Evolutionary conservation across 1,140 invertebrate species (phyloP).

Genomic region (Parapsyche elsis): DNA sequence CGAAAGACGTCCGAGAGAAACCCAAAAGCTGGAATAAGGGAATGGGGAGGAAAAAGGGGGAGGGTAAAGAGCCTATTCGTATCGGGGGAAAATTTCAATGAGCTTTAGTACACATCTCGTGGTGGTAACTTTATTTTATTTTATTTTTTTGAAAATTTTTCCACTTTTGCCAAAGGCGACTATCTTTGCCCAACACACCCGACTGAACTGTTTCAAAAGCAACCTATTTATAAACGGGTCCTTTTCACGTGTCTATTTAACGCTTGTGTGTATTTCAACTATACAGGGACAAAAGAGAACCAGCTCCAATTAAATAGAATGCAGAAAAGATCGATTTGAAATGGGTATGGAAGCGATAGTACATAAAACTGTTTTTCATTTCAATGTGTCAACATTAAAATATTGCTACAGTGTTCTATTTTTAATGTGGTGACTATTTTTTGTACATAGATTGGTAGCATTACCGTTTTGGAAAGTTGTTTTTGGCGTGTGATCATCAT

Average conservation of each 20-base stretch:
- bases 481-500: no score
- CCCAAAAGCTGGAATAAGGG: neutral
- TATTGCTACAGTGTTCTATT: no score
- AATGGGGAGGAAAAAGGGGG: neutral
- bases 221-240: neutral
- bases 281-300: no score
- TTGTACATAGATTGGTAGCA: no score
- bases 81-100: conserved; percentile 18
- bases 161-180: conserved; percentile 18
- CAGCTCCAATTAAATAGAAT: no score
- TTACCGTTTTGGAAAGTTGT: no score
- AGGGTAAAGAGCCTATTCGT: conserved; percentile 10
- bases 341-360: no score
- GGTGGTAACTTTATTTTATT: neutral
- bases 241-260: neutral
- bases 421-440: no score
- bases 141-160: conserved; percentile 16
- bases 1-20: neutral
- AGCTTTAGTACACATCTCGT: neutral
- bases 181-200: conserved; percentile 15
- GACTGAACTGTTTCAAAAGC: conserved; percentile 15
- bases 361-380: no score
- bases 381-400: no score
- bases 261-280: no score
- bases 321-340: no score